Base-by-base conservation (phyloP, 2,888 invertebrate genomes). In the Cryptus viduatorius region DNA sequence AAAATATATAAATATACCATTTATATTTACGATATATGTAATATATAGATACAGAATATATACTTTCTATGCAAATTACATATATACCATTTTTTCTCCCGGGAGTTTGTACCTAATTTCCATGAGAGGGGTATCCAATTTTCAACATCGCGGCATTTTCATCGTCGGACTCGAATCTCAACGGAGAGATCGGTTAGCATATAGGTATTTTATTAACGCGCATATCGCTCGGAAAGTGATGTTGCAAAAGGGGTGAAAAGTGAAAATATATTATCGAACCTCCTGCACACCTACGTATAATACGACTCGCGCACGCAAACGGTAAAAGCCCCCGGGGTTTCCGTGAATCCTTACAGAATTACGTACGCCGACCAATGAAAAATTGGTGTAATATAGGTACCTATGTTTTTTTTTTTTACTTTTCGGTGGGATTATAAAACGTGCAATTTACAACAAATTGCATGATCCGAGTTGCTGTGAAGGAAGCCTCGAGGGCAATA, bases 191-290 rank as follows among this genome's bases (percentile, higher is more conserved):
- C 24, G 24, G 24, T 24, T 24, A 24, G 24, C 24, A 24, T 24
- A 24, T 24, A 24, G 24, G 1, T 24, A 24, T 24, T 24, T 24
- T 24, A 24, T 24, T 24, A n/a, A 50, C 1, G 16, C 1, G 16
- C 16, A 16, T 7, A 50, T 16, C 7, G 19, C 16, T 53, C 8
- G 3, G 19, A 53, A 8, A 7, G 8, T 16, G 53, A 24, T 24
- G 24, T 24, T 53, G 53, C 24, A 53, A 53, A 19, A 53, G n/a
- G 53, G 19, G 16, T 8, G 19, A 50, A 53, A 19, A 53, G 53
- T 53, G 53, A 53, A n/a, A 53, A 53, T 53, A 16, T 53, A 19
- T 53, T 53, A 53, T 53, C 53, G 53, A 53, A 53, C 16, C 53
- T 53, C 7, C n/a, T 24, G 24, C 24, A 24, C 0, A 53, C 19